Evolutionary conservation across 2,797 vertebrate genomes (phyloP).

Genomic region (Myotis planiceps): DNA sequence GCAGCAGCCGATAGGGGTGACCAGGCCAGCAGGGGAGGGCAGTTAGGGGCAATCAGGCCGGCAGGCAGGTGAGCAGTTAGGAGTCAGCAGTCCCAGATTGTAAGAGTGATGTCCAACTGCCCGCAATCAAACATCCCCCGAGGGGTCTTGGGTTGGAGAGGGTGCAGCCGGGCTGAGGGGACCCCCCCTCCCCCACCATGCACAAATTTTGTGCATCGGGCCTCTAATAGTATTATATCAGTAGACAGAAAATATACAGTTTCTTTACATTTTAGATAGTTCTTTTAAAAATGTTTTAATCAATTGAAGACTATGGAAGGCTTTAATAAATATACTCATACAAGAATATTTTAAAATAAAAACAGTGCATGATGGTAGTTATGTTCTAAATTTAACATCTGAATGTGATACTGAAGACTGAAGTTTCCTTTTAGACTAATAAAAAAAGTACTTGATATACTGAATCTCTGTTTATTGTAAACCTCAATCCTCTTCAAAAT

Average conservation of each 20-base stretch:
- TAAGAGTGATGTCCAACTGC: too few relatives aligned
- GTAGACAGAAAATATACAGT: background rate
- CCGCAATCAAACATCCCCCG: too few relatives aligned
- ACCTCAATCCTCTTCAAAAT: background rate
- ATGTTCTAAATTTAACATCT: conserved; percentile 47
- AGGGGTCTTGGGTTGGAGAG: too few relatives aligned
- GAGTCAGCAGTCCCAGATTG: too few relatives aligned
- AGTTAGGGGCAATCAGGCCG: too few relatives aligned
- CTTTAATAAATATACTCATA: conserved; percentile 5
- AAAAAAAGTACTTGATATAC: background rate
- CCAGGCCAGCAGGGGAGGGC: too few relatives aligned
- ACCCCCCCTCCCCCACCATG: too few relatives aligned
- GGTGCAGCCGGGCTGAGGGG: too few relatives aligned
- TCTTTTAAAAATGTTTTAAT: background rate
- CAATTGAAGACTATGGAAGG: background rate
- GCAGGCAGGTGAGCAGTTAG: too few relatives aligned
- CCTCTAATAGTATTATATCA: too few relatives aligned
- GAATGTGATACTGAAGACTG: conserved; percentile 1
- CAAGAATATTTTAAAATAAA: conserved; percentile 33
- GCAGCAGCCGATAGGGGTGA: too few relatives aligned
- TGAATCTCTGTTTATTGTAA: background rate
- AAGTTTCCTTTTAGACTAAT: conserved; percentile 17
- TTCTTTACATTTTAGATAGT: background rate
- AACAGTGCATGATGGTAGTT: background rate
- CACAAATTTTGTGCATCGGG: too few relatives aligned